Evolutionary conservation across 2,888 invertebrate genomes (phyloP), one percentile per base, ranked within the genome.

Genomic region (Theodoxus fluviatilis): DNA sequence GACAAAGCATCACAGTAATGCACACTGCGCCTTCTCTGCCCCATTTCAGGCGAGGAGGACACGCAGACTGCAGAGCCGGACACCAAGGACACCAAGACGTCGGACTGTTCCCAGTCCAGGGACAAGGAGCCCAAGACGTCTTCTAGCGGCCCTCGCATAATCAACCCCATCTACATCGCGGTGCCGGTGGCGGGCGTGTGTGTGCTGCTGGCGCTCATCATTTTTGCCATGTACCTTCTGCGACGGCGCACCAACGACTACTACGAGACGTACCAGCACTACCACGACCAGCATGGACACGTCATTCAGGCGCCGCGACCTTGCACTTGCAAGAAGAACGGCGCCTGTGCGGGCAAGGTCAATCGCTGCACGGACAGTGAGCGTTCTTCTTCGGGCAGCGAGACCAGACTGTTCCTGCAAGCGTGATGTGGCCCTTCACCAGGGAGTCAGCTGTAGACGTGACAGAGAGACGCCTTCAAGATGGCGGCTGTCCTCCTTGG

Each of bases 121-220:
- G n/a, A n/a, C n/a, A n/a, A n/a, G n/a, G n/a, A n/a, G n/a, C n/a
- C n/a, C n/a, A n/a, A 9, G 47, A 49, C 0, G n/a, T 37, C 22
- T 35, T 47, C 9, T 28, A 31, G 33, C 66, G 47, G 47, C 37
- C 73, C 1, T 18, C 78, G 75, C 66, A 78, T 81, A 59, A 79
- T 85, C 63, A 86, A 86, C 78, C 86, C 87, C 2, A 82, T 86
- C 33, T 86, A 85, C 75, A 84, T 87, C 43, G 85, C 84, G 0
- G 85, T 87, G 6, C 84, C 86, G 1, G 81, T 86, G 15, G 85
- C 85, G 0, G 86, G 86, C 1, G 81, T 85, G 2, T 84, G 84
- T 73, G 83, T 86, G 28, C 77, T 87, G 28, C 72, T 86, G 37
- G 83, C 85, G 25, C 81, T 86, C 9, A 82, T 85, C 43, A 82